Base-by-base conservation (phyloP, 2,113 vertebrate genomes). In the Heterocephalus glaber region DNA sequence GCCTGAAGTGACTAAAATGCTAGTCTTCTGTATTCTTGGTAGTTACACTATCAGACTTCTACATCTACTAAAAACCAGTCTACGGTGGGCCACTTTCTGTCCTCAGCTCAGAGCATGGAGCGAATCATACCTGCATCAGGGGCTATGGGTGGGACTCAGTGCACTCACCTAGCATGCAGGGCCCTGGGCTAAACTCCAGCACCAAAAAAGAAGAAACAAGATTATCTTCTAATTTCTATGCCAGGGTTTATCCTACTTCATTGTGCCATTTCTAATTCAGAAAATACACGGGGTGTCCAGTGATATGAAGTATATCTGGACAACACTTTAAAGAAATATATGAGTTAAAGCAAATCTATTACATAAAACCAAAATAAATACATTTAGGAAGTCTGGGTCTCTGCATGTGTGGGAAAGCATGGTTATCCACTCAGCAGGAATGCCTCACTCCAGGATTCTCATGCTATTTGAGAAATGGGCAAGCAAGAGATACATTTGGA, bases 231-330 rank as follows among this genome's bases (percentile, higher is more conserved):
- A 38, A 83, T 52, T 83, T 95, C 47, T 90, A 5, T 72, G 2
- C 47, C 49, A 82, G 3, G 13, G 19, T 63, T 72, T 22, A 83
- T 52, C 49, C 28, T 56, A 52, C 4, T 77, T 26, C 0, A 35
- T 47, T 38, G 17, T 70, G 24, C 20, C 90, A 80, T 49, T 68
- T 83, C 96, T 76, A 86, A 96, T 85, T 94, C 52, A 88, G 44
- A 65, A 94, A 95, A 84, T 10, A 68, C 1, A 76, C 38, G 41
- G 1, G 2, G 26, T 82, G 4, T 35, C 61, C n/a, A 92, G 58
- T 54, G 80, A 60, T 44, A 26, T 35, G 38, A 93, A 58, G 17
- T 52, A 0, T 47, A 47, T 44, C 5, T 35, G 61, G 28, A 44
- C n/a, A 80, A 44, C 24, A 77, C 54, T 84, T 92, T 61, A 70